Conservation (phyloP, 2,888 invertebrate species). For the Volucella inanis region DNA sequence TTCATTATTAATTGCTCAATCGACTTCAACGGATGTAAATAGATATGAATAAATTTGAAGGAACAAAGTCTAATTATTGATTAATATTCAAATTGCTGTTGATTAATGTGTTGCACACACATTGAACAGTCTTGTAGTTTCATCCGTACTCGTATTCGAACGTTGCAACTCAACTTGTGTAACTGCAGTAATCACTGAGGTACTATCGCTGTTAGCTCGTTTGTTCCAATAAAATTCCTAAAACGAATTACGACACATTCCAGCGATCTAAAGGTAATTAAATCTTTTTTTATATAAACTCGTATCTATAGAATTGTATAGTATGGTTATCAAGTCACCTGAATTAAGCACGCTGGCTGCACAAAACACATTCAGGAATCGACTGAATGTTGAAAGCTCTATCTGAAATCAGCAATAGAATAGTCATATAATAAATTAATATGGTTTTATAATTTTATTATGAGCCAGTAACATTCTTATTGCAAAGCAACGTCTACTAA, state of each 20-base stretch:
- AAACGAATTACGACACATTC: slow-evolving; percentile 9
- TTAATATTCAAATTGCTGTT: slow-evolving; percentile 34
- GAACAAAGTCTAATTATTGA: slow-evolving; percentile 34
- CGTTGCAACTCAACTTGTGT: slow-evolving; percentile 5
- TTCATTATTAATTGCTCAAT: slow-evolving; percentile 40
- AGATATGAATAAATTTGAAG: slow-evolving; percentile 17
- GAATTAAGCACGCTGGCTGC: neutral
- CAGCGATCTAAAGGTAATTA: neutral
- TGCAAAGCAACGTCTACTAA: neutral
- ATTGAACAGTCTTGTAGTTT: neutral
- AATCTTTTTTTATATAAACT: neutral
- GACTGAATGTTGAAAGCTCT: slow-evolving; percentile 2
- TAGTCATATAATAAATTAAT: slow-evolving; percentile 29
- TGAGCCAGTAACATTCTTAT: slow-evolving; percentile 1
- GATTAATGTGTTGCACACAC: slow-evolving; percentile 43
- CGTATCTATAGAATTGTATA: neutral
- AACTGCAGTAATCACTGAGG: neutral
- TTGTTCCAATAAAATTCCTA: slow-evolving; percentile 17
- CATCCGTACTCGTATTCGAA: neutral
- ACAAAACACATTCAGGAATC: neutral
- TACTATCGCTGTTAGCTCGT: slow-evolving; percentile 1
- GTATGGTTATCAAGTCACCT: neutral
- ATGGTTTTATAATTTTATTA: slow-evolving; percentile 5
- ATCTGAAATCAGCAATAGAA: slow-evolving; percentile 7
- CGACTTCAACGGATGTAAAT: slow-evolving; percentile 23